Conservation (phyloP, 2,113 vertebrate genomes). For the Etheostoma cragini region DNA sequence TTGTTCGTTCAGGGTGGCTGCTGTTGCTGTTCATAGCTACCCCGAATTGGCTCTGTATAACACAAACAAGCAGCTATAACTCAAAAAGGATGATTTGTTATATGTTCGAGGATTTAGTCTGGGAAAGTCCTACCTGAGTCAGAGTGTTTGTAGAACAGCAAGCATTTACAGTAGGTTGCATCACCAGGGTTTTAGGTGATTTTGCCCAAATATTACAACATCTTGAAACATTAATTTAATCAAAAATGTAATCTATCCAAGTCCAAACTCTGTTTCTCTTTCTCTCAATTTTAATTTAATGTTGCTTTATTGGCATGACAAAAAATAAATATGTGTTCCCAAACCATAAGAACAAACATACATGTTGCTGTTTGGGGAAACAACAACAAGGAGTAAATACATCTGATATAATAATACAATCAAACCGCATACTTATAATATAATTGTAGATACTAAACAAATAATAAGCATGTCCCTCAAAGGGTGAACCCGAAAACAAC, state of each 20-base stretch:
- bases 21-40: neutral
- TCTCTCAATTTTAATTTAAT: neutral
- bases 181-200: neutral
- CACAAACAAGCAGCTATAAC: slow-evolving; percentile 10
- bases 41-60: neutral
- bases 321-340: too few species aligned
- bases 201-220: neutral
- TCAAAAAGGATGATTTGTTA: slow-evolving; percentile 11
- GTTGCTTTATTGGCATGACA: too few species aligned
- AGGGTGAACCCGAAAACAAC: too few species aligned
- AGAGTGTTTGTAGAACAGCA: slow-evolving; percentile 5
- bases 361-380: too few species aligned
- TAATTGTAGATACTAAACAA: too few species aligned
- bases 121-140: slow-evolving; percentile 23
- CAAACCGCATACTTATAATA: too few species aligned
- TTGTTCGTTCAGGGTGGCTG: neutral
- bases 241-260: slow-evolving; percentile 7
- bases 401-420: too few species aligned
- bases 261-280: neutral
- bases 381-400: too few species aligned
- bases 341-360: too few species aligned
- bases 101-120: neutral
- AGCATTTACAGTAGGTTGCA: neutral
- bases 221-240: slow-evolving; percentile 24
- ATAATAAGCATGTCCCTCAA: too few species aligned